Conservation (phyloP, 2,888 invertebrate species). For the Alcis repandata region DNA sequence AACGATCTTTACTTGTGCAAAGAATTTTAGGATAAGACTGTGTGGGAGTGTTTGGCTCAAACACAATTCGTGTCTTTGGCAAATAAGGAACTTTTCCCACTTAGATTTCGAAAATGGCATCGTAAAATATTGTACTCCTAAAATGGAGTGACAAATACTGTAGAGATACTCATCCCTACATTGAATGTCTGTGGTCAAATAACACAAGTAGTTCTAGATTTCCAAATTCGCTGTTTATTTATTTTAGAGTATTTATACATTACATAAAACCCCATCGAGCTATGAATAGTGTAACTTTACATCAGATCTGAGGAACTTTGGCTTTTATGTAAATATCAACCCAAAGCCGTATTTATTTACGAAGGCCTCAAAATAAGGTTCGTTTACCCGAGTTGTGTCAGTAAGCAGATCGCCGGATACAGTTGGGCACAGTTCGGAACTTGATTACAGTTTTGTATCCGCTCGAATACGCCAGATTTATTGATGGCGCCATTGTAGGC, state of each 20-base stretch:
- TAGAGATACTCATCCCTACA: no score
- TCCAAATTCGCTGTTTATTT: background rate
- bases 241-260: background rate
- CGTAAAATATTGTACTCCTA: no score
- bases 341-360: conserved; percentile 11
- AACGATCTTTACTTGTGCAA: background rate
- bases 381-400: conserved; percentile 22
- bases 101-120: background rate
- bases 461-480: conserved; percentile 25
- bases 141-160: no score
- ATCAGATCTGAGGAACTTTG: conserved; percentile 6
- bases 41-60: background rate
- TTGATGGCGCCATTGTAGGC: conserved; percentile 22
- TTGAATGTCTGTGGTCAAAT: no score
- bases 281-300: conserved; percentile 6
- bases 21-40: background rate
- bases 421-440: conserved; percentile 26
- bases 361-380: conserved; percentile 23
- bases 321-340: conserved; percentile 17
- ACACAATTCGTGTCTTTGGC: no score
- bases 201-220: background rate
- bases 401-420: conserved; percentile 24
- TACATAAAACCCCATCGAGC: background rate
- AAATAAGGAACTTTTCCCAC: no score
- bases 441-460: conserved; percentile 38